Base-by-base conservation (phyloP, 2,113 vertebrate species). In the Embiotoca jacksoni region DNA sequence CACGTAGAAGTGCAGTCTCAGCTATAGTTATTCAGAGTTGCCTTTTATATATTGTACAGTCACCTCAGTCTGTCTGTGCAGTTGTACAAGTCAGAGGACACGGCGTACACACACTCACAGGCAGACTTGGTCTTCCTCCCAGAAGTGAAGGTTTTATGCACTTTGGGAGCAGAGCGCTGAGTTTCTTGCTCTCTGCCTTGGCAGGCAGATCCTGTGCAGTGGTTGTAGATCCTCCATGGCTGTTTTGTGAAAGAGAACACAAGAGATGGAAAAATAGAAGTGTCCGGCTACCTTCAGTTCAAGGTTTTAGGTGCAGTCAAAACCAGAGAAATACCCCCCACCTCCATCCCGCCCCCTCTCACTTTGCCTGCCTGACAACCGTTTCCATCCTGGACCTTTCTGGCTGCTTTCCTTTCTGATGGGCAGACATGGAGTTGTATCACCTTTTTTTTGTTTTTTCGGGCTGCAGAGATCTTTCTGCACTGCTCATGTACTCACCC, bases 351-450 rank as follows among this genome's bases (percentile, higher is more conserved):
- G 30, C 23, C 37, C 63, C 70, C 35, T 52, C 53, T 41, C 53
- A 75, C 41, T 59, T 65, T 54, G 70, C 75, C 81, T 80, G 71
- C 79, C 80, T 81, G 63, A 80, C 78, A 86, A 83, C 66, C 16
- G 67, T 83, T 92, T 89, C 78, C 71, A 53, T 81, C 75, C 68
- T 75, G 35, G 81, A 78, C 52, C 69, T 87, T 85, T 90, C 84
- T 83, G 79, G 75, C 86, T 90, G 84, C 86, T 91, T 88, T 86
- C 69, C 44, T 84, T 50, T 81, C 63, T 88, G 72, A 83, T 64
- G 75, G 84, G 56, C 78, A 85, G 78, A 83, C 69, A 3, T 23
- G 58, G 59, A 79, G 41, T 86, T 87, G 66, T 78, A 53, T 75
- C 61, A 49, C 49, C 23, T 44, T 64, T 55, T 62, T 72, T 56